These are phyloP conservation scores for Silvanus unidentatus DNA, from an alignment of 2,888 invertebrate species.

Conservation along the genomic window DNA sequence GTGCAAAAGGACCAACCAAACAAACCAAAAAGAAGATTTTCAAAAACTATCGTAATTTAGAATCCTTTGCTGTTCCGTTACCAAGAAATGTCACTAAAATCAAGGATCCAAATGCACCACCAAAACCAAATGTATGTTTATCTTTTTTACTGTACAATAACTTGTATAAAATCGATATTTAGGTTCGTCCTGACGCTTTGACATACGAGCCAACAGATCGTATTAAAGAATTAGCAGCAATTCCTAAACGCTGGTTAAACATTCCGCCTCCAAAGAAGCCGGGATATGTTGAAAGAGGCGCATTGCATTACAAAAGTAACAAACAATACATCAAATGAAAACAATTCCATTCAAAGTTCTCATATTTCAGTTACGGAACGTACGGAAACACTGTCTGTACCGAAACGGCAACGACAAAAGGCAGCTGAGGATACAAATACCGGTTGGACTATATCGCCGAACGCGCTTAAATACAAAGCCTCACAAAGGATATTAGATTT, in stretches of 20 bases:
- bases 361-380: slow-evolving; percentile 6
- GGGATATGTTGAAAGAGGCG: slow-evolving; percentile 23
- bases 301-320: slow-evolving; percentile 19
- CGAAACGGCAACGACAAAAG: slow-evolving; percentile 37
- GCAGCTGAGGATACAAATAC: slow-evolving; percentile 46
- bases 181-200: slow-evolving; percentile 23
- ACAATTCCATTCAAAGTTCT: not conserved
- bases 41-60: too few relatives aligned
- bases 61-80: too few relatives aligned
- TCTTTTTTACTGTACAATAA: too few relatives aligned
- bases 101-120: too few relatives aligned
- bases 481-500: slow-evolving; percentile 46
- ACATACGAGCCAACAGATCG: slow-evolving; percentile 27
- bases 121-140: too few relatives aligned
- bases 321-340: not conserved
- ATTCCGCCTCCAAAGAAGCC: slow-evolving; percentile 23
- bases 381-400: slow-evolving; percentile 33
- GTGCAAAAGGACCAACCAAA: too few relatives aligned
- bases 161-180: slow-evolving; percentile 2
- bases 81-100: too few relatives aligned
- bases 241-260: slow-evolving; percentile 20
- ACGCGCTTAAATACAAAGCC: slow-evolving; percentile 49
- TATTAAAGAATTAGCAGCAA: slow-evolving; percentile 20
- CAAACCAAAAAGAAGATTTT: too few relatives aligned
- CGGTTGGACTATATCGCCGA: slow-evolving; percentile 47